Evolutionary conservation across 2,113 vertebrate species (phyloP), one percentile per base, ranked within the genome.

Genomic region (Felis chaus): DNA sequence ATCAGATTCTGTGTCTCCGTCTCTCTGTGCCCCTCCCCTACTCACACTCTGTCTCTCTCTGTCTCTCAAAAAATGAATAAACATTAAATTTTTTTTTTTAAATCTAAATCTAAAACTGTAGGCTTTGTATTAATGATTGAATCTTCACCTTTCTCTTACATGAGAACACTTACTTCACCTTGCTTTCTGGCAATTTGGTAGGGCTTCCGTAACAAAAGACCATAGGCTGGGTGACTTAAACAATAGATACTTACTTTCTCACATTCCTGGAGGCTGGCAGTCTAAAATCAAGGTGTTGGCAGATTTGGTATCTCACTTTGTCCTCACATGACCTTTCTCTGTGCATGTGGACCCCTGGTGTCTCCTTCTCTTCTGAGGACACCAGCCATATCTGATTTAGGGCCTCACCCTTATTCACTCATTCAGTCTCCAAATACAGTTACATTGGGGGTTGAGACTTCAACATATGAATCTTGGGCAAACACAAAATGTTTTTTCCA

Each of bases 341-440:
- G 33, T 57, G 4, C 63, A 0, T 31, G 8, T 45, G 2, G 23
- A 29, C 36, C 10, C 15, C 23, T 89, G 9, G 1, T 31, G 1
- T 53, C 18, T 29, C 27, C 65, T 71, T 14, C 25, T 88, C 21
- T 79, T 61, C 33, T 50, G 29, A 82, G 9, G 12, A 63, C 6
- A 66, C 1, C 16, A 65, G 27, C 48, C 11, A 74, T 39, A 16
- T 39, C 21, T 21, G 14, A 68, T 84, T 80, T 63, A 57, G 41
- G 5, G 7, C 4, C 5, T 12, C 11, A 69, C 29, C 18, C 23
- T 8, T 29, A 68, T 57, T 33, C 41, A 7, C 2, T 18, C 71
- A 85, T 50, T 93, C n/a, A 76, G 29, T 16, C 27, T 85, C 31
- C 55, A 94, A 48, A 68, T 79, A 11, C 2, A 53, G 29, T 39